Conservation (phyloP, 2,113 vertebrate genomes). For the Melanerpes aurifrons region DNA sequence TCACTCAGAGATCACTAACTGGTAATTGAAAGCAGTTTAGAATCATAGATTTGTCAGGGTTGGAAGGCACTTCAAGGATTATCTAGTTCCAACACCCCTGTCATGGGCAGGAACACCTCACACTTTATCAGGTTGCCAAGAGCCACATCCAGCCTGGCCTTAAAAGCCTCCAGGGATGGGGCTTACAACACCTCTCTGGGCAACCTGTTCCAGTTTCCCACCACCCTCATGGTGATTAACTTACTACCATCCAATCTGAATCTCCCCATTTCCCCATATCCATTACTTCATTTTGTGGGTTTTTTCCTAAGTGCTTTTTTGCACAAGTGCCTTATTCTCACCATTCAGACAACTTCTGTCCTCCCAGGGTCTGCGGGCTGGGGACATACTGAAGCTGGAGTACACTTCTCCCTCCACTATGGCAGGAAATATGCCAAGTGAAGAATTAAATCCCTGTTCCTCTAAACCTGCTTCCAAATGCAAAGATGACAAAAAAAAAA, state of each 20-base stretch:
- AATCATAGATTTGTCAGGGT: too few relatives aligned
- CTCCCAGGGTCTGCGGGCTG: background rate
- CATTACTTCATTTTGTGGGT: background rate
- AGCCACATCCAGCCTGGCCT: too few relatives aligned
- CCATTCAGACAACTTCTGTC: background rate
- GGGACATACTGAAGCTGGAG: background rate
- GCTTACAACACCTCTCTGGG: too few relatives aligned
- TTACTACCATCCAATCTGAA: too few relatives aligned
- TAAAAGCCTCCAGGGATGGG: too few relatives aligned
- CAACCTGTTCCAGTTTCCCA: too few relatives aligned
- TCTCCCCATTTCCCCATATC: too few relatives aligned
- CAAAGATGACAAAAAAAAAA: background rate
- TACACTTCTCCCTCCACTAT: background rate
- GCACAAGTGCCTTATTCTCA: background rate
- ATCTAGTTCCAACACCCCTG: too few relatives aligned
- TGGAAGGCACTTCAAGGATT: too few relatives aligned
- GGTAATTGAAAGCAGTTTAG: background rate
- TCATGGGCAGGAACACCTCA: too few relatives aligned
- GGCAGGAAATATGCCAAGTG: background rate
- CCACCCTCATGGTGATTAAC: too few relatives aligned
- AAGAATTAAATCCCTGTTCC: background rate
- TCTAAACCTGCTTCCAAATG: slow-evolving; percentile 2
- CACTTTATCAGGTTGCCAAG: too few relatives aligned
- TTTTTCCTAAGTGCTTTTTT: background rate
- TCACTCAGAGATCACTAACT: background rate